These are phyloP conservation scores for Drosophila novamexicana DNA, from an alignment of 1,140 invertebrate species.

Conservation along the genomic window DNA sequence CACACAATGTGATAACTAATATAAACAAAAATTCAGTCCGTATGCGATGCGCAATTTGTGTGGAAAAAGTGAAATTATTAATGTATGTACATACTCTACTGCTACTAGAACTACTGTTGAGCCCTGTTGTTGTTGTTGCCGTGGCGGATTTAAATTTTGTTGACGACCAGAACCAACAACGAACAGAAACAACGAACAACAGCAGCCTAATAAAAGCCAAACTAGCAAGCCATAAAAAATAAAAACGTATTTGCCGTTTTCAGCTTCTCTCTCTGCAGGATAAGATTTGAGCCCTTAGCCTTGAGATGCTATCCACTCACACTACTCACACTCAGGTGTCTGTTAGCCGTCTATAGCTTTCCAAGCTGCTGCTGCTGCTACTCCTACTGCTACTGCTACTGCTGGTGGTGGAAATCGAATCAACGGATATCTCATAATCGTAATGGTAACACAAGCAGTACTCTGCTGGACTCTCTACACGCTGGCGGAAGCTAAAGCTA, in stretches of 20 bases:
- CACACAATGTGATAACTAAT: constrained; percentile 51
- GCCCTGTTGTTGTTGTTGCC: constrained; percentile 73
- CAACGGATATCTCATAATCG: constrained; percentile 61
- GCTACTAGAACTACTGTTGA: constrained; percentile 51
- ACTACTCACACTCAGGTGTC: constrained; percentile 60
- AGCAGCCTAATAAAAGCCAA: constrained; percentile 28
- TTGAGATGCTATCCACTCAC: constrained; percentile 68
- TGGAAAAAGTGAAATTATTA: constrained; percentile 79
- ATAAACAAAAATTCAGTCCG: constrained; percentile 40
- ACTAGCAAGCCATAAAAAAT: constrained; percentile 59
- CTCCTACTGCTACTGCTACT: constrained; percentile 59
- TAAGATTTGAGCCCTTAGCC: constrained; percentile 74
- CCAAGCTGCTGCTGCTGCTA: constrained; percentile 58
- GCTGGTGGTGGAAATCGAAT: constrained; percentile 53
- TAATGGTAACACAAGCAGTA: constrained; percentile 77
- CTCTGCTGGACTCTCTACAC: constrained; percentile 39
- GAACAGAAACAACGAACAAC: constrained; percentile 54
- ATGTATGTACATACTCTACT: constrained; percentile 47
- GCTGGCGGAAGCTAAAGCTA: constrained; percentile 31
- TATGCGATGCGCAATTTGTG: constrained; percentile 80
- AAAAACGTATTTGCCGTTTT: constrained; percentile 81
- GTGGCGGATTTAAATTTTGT: constrained; percentile 37
- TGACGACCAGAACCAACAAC: constrained; percentile 64
- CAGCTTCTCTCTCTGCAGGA: constrained; percentile 81
- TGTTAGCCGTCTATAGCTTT: constrained; percentile 67